phyloP scores from a whole-genome alignment of 2,888 invertebrate species.

The Hirudinaria manillensis region DNA sequence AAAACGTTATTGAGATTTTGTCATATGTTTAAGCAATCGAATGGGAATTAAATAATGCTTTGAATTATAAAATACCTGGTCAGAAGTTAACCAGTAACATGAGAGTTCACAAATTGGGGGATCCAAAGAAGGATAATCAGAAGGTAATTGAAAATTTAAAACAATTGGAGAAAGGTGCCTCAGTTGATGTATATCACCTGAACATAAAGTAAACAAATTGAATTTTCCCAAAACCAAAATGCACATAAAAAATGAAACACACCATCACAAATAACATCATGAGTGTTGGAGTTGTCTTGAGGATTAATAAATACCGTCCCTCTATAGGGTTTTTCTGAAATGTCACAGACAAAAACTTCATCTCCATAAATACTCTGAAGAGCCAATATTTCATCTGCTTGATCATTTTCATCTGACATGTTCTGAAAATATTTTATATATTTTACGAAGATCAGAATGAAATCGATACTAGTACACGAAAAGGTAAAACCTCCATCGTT shows the following conservation, averaged over 20 bases:
- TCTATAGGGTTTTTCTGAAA: constrained; percentile 4
- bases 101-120: constrained; percentile 59
- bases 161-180: constrained; percentile 54
- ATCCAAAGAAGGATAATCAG: constrained; percentile 58
- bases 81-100: constrained; percentile 59
- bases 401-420: constrained; percentile 18
- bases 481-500: no score
- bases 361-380: constrained; percentile 24
- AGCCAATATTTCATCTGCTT: constrained; percentile 25
- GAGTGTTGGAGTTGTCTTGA: background rate
- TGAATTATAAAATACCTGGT: constrained; percentile 48
- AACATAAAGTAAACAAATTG: background rate
- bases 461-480: no score
- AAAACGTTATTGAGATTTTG: no score
- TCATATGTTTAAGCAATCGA: background rate
- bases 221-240: no score
- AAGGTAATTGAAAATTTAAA: constrained; percentile 58
- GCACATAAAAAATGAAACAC: no score
- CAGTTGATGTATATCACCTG: constrained; percentile 1
- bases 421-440: no score
- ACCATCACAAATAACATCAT: no score
- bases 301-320: background rate
- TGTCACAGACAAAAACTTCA: background rate
- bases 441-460: no score
- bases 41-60: constrained; percentile 43